These are phyloP conservation scores for Malthinus seriepunctatus DNA, from an alignment of 2,888 invertebrate genomes.

Conservation along the genomic window DNA sequence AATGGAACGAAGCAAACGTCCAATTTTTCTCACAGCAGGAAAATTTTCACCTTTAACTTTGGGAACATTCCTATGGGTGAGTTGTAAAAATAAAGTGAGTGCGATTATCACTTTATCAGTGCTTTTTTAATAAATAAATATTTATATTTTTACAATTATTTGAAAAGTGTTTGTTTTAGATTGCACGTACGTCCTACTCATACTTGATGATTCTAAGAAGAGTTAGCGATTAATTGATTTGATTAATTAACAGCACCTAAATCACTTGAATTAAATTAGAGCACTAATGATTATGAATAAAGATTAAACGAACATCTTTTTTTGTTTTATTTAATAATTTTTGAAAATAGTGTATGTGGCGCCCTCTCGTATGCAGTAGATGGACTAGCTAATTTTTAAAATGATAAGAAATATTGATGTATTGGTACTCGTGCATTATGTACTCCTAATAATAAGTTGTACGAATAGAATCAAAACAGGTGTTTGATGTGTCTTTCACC, in stretches of 20 bases:
- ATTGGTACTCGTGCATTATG: no score
- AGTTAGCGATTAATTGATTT: constrained; percentile 2
- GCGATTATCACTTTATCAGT: background rate
- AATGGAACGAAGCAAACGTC: constrained; percentile 54
- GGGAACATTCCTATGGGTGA: constrained; percentile 56
- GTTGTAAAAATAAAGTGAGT: constrained; percentile 30
- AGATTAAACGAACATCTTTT: no score
- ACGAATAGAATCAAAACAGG: no score
- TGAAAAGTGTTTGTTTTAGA: constrained; percentile 10
- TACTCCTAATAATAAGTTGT: no score
- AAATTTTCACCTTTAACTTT: constrained; percentile 56
- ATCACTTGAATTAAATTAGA: no score
- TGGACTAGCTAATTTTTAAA: no score
- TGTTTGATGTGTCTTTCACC: no score
- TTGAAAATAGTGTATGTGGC: no score
- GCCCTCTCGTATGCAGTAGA: no score
- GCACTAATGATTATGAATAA: no score
- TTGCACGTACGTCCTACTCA: constrained; percentile 20
- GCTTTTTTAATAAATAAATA: background rate
- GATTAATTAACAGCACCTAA: background rate
- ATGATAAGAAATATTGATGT: no score
- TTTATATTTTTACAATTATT: background rate
- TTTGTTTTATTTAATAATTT: no score
- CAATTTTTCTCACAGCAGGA: constrained; percentile 55
- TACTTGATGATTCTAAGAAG: constrained; percentile 23